Evolutionary conservation across 2,113 vertebrate genomes (phyloP), one percentile per base, ranked within the genome.

Genomic region (Dipodomys merriami): DNA sequence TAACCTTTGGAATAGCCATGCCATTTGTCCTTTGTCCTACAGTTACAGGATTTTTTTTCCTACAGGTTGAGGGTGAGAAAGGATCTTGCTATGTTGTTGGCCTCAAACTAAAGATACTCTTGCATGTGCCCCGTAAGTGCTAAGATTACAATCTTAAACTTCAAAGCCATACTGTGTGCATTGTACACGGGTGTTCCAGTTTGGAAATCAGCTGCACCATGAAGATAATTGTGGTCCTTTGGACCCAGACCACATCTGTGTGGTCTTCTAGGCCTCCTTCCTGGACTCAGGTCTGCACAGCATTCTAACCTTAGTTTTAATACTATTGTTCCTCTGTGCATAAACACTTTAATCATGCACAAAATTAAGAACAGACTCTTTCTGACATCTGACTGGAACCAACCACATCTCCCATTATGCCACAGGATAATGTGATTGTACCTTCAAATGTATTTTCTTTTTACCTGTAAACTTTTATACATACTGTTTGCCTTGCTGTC

Each of bases 261-360:
- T 85, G 74, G 27, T 33, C 81, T 30, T 22, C 64, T 29, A n/a
- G 16, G 16, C 25, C 5, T 79, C 53, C 49, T 64, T 62, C 72
- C 67, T 82, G 86, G 53, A 30, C 39, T 64, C 2, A 65, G 6
- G 18, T 81, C 64, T 64, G 49, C 22, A 49, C 25, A 83, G 6
- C 13, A 27, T 74, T 18, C 7, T 33, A 23, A 0, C 67, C 30
- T 73, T 35, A 22, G 30, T 57, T 78, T 79, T 80, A 64, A 29
- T 78, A 60, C 68, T 46, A 68, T 19, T 67, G 62, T 64, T 86
- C 46, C 10, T 91, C 85, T 81, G 4, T 86, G 86, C 60, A 83
- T 4, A 91, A 89, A 65, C 49, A 73, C 33, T 83, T 83, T 30
- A 8, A 0, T 76, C 39, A 62, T 29, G 72, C 67, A 25, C 44